Conservation (phyloP, 2,888 invertebrate species). For the Pseudococcus jackbeardsleyi region DNA sequence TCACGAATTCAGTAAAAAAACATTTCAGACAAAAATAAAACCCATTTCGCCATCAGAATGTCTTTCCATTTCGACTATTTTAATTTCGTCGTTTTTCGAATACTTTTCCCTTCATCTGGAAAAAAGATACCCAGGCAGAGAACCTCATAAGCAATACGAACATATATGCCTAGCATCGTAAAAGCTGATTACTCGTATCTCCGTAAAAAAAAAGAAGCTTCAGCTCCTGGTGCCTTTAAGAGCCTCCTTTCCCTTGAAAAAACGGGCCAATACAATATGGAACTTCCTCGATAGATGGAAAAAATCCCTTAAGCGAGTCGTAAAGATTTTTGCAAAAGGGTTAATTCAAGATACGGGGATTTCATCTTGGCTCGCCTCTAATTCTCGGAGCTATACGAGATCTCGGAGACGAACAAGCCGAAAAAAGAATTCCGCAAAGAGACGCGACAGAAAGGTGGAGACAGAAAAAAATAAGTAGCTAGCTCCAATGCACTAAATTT, state of each 20-base stretch:
- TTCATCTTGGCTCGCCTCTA: neutral
- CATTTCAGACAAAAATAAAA: neutral
- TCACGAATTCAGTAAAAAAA: neutral
- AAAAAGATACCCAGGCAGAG: neutral
- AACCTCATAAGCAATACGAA: neutral
- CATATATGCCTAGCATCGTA: neutral
- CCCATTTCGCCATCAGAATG: constrained; percentile 3
- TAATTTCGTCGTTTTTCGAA: neutral
- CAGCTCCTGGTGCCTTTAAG: neutral
- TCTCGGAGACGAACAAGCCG: neutral
- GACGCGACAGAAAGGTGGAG: neutral
- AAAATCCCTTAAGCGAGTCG: constrained; percentile 29
- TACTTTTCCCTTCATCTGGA: neutral
- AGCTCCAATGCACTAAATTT: neutral
- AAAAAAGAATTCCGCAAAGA: neutral
- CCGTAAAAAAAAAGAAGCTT: neutral
- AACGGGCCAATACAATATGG: neutral
- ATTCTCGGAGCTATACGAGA: neutral
- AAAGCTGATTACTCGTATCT: neutral
- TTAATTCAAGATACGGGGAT: neutral
- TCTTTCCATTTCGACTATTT: neutral
- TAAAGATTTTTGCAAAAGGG: constrained; percentile 20
- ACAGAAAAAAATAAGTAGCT: neutral
- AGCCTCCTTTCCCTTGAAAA: too few species aligned
- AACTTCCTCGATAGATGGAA: neutral